Evolutionary conservation across 2,797 vertebrate species (phyloP).

Genomic region (Discoglossus pictus): DNA sequence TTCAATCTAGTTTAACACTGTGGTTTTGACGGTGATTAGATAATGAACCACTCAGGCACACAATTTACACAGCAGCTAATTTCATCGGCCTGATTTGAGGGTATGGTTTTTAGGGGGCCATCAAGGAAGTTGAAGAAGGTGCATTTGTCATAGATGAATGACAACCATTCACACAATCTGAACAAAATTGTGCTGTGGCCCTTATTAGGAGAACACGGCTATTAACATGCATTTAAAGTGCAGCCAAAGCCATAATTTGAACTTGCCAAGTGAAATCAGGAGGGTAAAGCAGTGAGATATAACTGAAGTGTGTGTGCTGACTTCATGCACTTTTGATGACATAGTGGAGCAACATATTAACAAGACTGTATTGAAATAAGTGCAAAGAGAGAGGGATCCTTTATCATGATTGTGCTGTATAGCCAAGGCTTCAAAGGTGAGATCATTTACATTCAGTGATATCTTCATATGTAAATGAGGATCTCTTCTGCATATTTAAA

Average conservation of each 20-base stretch:
- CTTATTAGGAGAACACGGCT: conserved; percentile 80
- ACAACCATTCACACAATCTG: conserved; percentile 81
- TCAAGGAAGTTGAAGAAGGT: conserved; percentile 76
- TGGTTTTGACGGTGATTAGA: conserved; percentile 94
- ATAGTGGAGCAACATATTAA: conserved; percentile 73
- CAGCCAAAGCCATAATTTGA: conserved; percentile 81
- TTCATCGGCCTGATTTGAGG: conserved; percentile 89
- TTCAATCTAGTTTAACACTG: conserved; percentile 88
- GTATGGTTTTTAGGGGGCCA: conserved; percentile 80
- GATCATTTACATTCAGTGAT: not conserved
- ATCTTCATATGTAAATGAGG: too few species aligned
- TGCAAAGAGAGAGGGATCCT: not conserved
- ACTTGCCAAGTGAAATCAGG: conserved; percentile 81
- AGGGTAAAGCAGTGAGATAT: conserved; percentile 82
- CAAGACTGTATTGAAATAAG: conserved; percentile 45
- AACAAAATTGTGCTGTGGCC: conserved; percentile 80
- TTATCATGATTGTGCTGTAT: not conserved
- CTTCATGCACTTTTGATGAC: conserved; percentile 77
- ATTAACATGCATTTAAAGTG: conserved; percentile 85
- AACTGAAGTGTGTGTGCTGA: conserved; percentile 80
- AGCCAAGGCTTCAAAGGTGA: not conserved
- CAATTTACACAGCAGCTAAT: conserved; percentile 91
- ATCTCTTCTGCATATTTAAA: too few species aligned
- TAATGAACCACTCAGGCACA: conserved; percentile 95
- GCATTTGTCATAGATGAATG: conserved; percentile 88